Evolutionary conservation across 2,888 invertebrate genomes (phyloP), one percentile per base, ranked within the genome.

Genomic region (Mayetiola destructor): DNA sequence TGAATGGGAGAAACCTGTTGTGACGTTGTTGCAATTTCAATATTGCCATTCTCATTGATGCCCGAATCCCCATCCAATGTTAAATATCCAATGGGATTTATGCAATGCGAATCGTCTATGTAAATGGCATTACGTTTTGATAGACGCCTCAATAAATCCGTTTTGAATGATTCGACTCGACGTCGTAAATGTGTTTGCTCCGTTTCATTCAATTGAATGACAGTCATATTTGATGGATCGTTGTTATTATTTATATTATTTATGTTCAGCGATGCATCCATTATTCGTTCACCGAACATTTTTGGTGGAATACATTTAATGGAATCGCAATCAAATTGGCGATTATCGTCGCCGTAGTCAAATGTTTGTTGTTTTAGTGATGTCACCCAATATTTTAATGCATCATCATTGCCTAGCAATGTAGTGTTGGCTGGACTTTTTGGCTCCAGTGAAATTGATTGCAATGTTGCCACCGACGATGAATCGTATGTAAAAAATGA

Each of bases 361-460:
- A 68, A 66, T 57, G 66, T 64, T 59, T 72, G 68, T 61, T 62
- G 62, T 58, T 71, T 68, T 62, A 71, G 61, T 63, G 65, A 64
- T 57, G 64, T 64, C 68, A 72, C 65, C 72, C 72, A 72, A 42
- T 36, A 18, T 32, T 20, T 29, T 8, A 57, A 21, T 20, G 42
- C 48, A 12, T 21, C 32, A 16, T 42, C 36, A 16, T 14, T 32
- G 36, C 30, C 16, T 2, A 48, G 27, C 27, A 27, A 29, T 30
- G 27, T 32, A 3, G 30, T 4, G 6, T n/a, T 12, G n/a, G 20
- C 20, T 27, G 48, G n/a, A n/a, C 27, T n/a, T 27, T 48, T 48
- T 48, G n/a, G 48, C 14, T 57, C 53, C 16, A 57, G 3, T 36
- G 27, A 55, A 27, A n/a, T 16, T 1, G 23, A 27, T 37, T 35